Evolutionary conservation across 2,113 vertebrate genomes (phyloP).

Genomic region (Rhabdomys dilectus): DNA sequence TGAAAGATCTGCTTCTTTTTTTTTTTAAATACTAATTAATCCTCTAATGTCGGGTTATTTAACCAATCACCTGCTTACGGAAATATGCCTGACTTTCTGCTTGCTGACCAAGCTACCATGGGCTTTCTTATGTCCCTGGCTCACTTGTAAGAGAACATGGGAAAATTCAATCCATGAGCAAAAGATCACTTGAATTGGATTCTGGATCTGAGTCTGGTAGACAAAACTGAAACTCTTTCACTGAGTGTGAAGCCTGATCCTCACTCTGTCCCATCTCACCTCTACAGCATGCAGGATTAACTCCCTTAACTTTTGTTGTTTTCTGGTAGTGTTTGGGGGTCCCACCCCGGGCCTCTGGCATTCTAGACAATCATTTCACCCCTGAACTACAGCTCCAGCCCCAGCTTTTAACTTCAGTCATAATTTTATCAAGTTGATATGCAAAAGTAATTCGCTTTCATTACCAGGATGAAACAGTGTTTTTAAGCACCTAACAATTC

Average conservation of each 20-base stretch:
- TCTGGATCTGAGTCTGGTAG: not conserved
- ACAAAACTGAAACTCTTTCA: not conserved
- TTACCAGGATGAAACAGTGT: not conserved
- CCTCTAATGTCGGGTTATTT: not conserved
- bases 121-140: not conserved
- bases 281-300: not conserved
- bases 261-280: not conserved
- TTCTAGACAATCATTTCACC: not conserved
- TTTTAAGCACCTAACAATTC: not conserved
- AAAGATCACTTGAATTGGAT: not conserved
- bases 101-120: not conserved
- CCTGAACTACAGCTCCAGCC: not conserved
- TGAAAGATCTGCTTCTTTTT: not conserved
- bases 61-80: not conserved
- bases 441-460: not conserved
- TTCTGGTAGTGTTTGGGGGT: not conserved
- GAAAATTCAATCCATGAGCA: not conserved
- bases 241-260: not conserved
- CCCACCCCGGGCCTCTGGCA: not conserved
- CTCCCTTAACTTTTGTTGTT: not conserved
- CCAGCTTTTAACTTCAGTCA: not conserved
- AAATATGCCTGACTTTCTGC: not conserved
- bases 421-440: not conserved
- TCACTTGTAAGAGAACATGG: not conserved
- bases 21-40: not conserved